Evolutionary conservation across 1,140 invertebrate genomes (phyloP), one percentile per base, ranked within the genome.

Genomic region (Dolichoris vasculosae): DNA sequence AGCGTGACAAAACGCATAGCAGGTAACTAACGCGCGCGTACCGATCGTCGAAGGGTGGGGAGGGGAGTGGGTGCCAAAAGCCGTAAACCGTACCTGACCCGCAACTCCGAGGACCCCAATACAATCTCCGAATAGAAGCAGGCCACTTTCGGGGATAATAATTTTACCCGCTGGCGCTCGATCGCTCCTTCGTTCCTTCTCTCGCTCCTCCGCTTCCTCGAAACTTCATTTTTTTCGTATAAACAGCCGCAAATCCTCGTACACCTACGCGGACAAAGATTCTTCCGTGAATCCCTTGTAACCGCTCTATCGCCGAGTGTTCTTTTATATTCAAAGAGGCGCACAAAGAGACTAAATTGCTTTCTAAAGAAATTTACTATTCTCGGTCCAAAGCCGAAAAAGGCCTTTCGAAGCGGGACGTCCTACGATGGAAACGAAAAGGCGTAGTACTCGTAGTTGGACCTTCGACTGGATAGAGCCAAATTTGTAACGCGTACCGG

Each of bases 1-100:
- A 84, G 84, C 85, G 82, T 84, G 87, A 87, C 76, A 83, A 55
- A 85, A 63, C n/a, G 80, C 81, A 26, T 26, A 13, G 59, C 85
- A 87, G 83, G 86, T 86, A 87, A 86, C 17, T 64, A 76, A 71
- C 59, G 80, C 40, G 64, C 69, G 73, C 38, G 67, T 30, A 64
- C 35, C n/a, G 83, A n/a, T 43, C 51, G 38, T 76, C 75, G 82
- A 82, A 84, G 81, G 86, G 35, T 38, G 35, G 3, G 32, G 26
- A 15, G 77, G 3, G 26, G 55, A 64, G 59, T 2, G n/a, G 55
- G 35, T 80, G 76, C 48, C 59, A 43, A 71, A n/a, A 81, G 81
- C 55, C 46, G 32, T 76, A 43, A 76, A 63, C n/a, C 73, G 40
- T 43, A 43, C 38, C 59, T 55, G 48, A 4, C 13, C 35, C 43